Evolutionary conservation across 2,113 vertebrate genomes (phyloP), one percentile per base, ranked within the genome.

Genomic region (Laterallus jamaicensis): DNA sequence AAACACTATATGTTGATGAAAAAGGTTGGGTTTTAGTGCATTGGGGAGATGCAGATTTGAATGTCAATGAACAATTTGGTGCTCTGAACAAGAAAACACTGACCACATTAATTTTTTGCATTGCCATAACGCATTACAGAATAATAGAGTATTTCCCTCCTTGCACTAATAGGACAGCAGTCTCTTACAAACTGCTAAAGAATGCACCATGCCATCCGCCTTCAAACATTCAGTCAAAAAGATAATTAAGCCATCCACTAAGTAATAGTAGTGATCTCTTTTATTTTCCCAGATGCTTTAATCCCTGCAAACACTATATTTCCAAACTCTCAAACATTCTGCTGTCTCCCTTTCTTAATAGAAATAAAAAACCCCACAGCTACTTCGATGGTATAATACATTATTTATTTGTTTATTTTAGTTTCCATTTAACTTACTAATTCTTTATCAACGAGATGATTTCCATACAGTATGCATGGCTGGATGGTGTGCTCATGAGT

Each of bases 211-310:
- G 40, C 47, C 60, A 42, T 39, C 69, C 24, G 77, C 55, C 56
- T 75, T 95, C 56, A 84, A 96, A 95, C 25, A 71, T 59, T 50
- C 59, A 31, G 31, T 86, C 47, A 90, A 90, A 90, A 88, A 81
- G 54, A 90, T 32, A 92, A 92, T 92, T 92, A 86, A 93, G 29
- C 8, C 8, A 24, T 52, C 32, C 50, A 85, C 67, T 77, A 73
- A 86, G 64, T 70, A 49, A 32, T 22, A 92, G 20, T 32, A 63
- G 83, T 47, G 35, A 71, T 84, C 62, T 42, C 50, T 74, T 69
- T 8, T 31, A 47, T 75, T 92, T 83, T 80, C 47, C n/a, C 32
- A 80, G 75, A 24, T 59, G 50, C n/a, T 96, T 94, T 93, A 14
- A 74, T 67, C 37, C 29, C 42, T 80, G 31, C 11, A 70, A 88